A percentile compares a stretch with the other conserved stretches of the same genome.
Conservation (phyloP, 1,140 invertebrate genomes). For the Diorhabda carinulata region DNA sequence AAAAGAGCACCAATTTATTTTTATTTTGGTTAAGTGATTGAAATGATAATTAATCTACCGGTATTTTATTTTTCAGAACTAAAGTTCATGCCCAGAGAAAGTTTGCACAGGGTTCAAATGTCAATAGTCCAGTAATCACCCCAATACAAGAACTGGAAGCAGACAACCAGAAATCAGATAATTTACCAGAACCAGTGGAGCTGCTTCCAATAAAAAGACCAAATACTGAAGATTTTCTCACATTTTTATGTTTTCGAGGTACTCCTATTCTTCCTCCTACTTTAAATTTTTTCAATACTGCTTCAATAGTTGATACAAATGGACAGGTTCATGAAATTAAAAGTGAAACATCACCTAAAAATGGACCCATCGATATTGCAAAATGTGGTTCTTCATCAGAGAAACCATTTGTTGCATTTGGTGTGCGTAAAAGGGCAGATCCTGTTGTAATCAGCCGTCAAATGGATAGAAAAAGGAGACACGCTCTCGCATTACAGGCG, state of each 20-base stretch:
- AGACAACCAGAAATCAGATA: constrained; percentile 45
- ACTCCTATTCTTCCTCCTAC: constrained; percentile 69
- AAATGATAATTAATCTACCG: constrained; percentile 16
- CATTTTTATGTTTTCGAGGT: constrained; percentile 83
- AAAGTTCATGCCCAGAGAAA: constrained; percentile 86
- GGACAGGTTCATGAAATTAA: constrained; percentile 39
- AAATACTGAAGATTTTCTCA: constrained; percentile 87
- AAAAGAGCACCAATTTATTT: constrained; percentile 6
- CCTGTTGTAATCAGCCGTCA: constrained; percentile 46
- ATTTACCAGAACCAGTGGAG: constrained; percentile 51
- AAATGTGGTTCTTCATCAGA: constrained; percentile 38
- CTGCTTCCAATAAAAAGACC: constrained; percentile 66
- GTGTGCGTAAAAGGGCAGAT: constrained; percentile 54
- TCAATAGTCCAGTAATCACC: constrained; percentile 54
- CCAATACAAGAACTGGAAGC: constrained; percentile 60
- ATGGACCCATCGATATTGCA: constrained; percentile 39
- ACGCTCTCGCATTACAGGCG: constrained; percentile 55
- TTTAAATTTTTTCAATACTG: constrained; percentile 69
- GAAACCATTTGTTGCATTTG: constrained; percentile 51
- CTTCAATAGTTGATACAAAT: constrained; percentile 40
- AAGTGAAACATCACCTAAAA: constrained; percentile 37
- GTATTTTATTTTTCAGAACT: constrained; percentile 52
- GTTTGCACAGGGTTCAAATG: constrained; percentile 76
- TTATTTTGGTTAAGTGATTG: constrained; percentile 9
- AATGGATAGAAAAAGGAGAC: constrained; percentile 46